A percentile compares a stretch with the other conserved stretches of the same genome.
These are phyloP conservation scores for Epinephelus lanceolatus DNA, from an alignment of 2,113 vertebrate genomes.

Conservation along the genomic window DNA sequence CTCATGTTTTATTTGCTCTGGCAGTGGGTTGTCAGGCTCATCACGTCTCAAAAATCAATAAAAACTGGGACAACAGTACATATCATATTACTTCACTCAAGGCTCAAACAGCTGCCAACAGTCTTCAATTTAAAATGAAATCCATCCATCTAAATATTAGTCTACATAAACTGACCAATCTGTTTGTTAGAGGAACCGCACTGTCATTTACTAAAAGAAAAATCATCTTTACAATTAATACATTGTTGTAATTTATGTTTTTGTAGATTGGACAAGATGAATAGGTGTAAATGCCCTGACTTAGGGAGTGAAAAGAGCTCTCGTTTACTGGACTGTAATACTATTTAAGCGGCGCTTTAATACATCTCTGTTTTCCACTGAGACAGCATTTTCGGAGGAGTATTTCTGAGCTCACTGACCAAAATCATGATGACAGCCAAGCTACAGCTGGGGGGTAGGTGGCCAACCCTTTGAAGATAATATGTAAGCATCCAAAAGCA, in stretches of 20 bases:
- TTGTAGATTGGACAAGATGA: neutral
- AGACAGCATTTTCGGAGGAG: neutral
- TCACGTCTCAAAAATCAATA: neutral
- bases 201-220: neutral
- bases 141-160: neutral
- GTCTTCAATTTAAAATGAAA: too few relatives aligned
- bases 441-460: slow-evolving; percentile 13
- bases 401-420: slow-evolving; percentile 24
- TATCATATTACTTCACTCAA: neutral
- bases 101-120: neutral
- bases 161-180: neutral
- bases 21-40: too few relatives aligned
- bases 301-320: neutral
- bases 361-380: neutral
- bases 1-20: too few relatives aligned
- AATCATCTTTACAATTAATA: neutral
- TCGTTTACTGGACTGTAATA: neutral
- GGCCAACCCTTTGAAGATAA: slow-evolving; percentile 37
- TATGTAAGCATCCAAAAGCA: slow-evolving; percentile 14
- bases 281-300: neutral
- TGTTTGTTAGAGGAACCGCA: neutral
- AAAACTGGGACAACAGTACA: neutral
- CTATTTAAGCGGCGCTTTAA: neutral
- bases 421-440: slow-evolving; percentile 52
- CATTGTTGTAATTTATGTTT: neutral